These are phyloP conservation scores for Corapipo altera DNA, from an alignment of 2,113 vertebrate species.

Conservation along the genomic window DNA sequence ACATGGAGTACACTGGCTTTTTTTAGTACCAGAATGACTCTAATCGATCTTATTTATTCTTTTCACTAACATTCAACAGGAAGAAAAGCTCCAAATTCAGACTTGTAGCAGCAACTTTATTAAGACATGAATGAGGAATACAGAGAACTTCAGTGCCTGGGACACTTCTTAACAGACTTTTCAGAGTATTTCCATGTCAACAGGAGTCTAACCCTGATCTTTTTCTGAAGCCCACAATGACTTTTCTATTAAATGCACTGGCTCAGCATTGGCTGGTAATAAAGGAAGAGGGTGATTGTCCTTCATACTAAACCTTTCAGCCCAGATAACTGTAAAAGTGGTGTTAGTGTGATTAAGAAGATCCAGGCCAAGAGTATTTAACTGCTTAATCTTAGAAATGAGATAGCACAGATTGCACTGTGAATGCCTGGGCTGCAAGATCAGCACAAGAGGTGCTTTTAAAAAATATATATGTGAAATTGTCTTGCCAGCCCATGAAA, in stretches of 20 bases:
- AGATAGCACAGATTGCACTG: not conserved
- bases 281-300: not conserved
- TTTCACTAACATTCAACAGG: not conserved
- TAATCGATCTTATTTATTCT: conserved; percentile 22
- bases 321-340: conserved; percentile 19
- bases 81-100: not conserved
- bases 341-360: conserved; percentile 43
- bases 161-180: not conserved
- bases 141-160: not conserved
- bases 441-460: not conserved
- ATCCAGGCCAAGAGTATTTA: conserved; percentile 31
- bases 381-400: conserved; percentile 28
- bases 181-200: not conserved
- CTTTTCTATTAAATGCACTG: not conserved
- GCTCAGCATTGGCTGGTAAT: not conserved
- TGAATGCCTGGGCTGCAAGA: not conserved
- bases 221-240: not conserved
- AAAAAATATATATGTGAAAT: not conserved
- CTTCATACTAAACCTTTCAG: conserved; percentile 10
- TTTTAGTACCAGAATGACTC: not conserved
- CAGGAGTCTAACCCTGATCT: not conserved
- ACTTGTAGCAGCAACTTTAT: not conserved
- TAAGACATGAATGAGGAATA: not conserved
- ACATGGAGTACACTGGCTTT: not conserved
- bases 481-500: not conserved